These are phyloP conservation scores for Taxidea taxus DNA, from an alignment of 2,113 vertebrate genomes.

Conservation along the genomic window DNA sequence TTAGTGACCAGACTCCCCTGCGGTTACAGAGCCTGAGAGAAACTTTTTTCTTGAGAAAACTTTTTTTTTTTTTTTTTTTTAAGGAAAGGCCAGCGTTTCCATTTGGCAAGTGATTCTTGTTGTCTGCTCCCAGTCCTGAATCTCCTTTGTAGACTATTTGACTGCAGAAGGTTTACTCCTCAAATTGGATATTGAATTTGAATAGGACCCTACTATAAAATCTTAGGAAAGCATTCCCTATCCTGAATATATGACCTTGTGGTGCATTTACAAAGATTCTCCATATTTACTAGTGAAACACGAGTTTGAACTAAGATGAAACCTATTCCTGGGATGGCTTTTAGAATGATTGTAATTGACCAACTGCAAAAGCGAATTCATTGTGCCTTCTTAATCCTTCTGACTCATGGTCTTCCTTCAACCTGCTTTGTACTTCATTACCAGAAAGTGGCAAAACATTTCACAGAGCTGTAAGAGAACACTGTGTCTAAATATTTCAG, in stretches of 20 bases:
- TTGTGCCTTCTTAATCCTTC: slow-evolving; percentile 19
- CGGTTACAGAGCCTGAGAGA: background rate
- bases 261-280: slow-evolving; percentile 16
- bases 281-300: background rate
- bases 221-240: slow-evolving; percentile 31
- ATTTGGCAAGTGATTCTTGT: background rate
- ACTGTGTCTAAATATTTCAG: background rate
- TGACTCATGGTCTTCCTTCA: slow-evolving; percentile 19
- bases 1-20: background rate
- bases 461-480: background rate
- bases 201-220: background rate
- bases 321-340: background rate
- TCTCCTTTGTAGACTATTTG: background rate
- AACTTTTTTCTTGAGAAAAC: background rate
- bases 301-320: slow-evolving; percentile 31
- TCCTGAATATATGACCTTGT: slow-evolving; percentile 56
- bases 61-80: background rate
- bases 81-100: background rate
- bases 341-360: slow-evolving; percentile 38
- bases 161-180: slow-evolving; percentile 16
- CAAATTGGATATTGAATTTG: slow-evolving; percentile 50
- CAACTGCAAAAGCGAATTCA: slow-evolving; percentile 5
- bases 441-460: slow-evolving; percentile 34
- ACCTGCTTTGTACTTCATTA: slow-evolving; percentile 6
- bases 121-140: background rate